Evolutionary conservation across 1,140 invertebrate species (phyloP), one percentile per base, ranked within the genome.

Genomic region (Xylocopa sonorina): DNA sequence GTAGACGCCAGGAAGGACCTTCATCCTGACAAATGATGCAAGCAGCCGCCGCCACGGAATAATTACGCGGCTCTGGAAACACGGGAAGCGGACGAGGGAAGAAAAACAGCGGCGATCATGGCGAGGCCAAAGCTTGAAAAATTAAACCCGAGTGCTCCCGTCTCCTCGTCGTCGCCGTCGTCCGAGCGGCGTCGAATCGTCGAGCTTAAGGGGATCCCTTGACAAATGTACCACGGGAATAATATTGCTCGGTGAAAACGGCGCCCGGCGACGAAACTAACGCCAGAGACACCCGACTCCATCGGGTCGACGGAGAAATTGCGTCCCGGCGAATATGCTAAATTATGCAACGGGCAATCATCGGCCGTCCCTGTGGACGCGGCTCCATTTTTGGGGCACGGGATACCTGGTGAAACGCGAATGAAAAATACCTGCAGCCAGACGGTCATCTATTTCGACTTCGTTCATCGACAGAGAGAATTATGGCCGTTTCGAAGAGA

Each of bases 1-100:
- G n/a, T 74, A 77, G 50, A 62, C 69, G 60, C 55, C 79, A 69
- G 84, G 78, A 85, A 87, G 78, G 74, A 83, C 69, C 82, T 79
- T 87, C 81, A 87, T 89, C 83, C 82, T 91, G 90, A 90, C 80
- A 89, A 90, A 91, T 91, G 89, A 84, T 60, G 76, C 75, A 55
- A 80, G 71, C 75, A 58, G 76, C 62, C 71, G 62, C 1, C 57
- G 51, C 50, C 51, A 75, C 81, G 71, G 81, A 76, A 82, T 86
- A 86, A 85, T 88, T 89, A 89, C 75, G 81, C 62, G 78, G 83
- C 85, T 86, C 78, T 82, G 84, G 78, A 87, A 89, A 88, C 89
- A 83, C 81, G 84, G 83, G 83, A 87, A 86, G 69, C 48, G 75
- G 24, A 46, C 43, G 80, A 51, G 51, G 46, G 29, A 82, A 88